phyloP scores from a whole-genome alignment of 1,140 invertebrate genomes.

The Temnothorax longispinosus region DNA sequence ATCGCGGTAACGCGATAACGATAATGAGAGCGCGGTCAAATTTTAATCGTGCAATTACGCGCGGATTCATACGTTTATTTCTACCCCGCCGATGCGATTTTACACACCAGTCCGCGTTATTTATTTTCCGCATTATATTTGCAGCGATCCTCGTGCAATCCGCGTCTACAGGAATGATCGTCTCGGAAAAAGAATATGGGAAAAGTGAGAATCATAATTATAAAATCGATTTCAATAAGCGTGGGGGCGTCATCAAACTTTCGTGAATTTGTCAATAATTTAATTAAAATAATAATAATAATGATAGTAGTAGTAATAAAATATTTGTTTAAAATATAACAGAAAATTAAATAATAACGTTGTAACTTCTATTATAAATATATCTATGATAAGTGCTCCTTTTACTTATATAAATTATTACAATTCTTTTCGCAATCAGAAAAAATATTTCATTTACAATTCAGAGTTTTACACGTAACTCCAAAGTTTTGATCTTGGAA shows the following conservation, averaged over 20 bases:
- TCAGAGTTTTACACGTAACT: not conserved
- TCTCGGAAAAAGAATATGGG: not conserved
- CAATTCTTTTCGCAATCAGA: not conserved
- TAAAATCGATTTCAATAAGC: not conserved
- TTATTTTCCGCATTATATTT: conserved; percentile 48
- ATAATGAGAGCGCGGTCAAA: conserved; percentile 62
- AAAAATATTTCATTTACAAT: not conserved
- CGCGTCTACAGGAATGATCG: not conserved
- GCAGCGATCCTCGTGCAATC: conserved; percentile 19
- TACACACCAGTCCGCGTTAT: conserved; percentile 45
- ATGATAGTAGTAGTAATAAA: not conserved
- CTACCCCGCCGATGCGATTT: conserved; percentile 55
- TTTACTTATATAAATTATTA: not conserved
- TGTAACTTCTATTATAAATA: not conserved
- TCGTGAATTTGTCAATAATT: not conserved
- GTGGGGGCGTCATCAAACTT: not conserved
- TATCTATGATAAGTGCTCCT: not conserved
- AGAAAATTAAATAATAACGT: not conserved
- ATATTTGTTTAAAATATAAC: not conserved
- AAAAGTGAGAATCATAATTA: not conserved
- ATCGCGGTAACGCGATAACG: conserved; percentile 62
- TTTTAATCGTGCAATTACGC: conserved; percentile 63
- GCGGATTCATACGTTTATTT: conserved; percentile 59
- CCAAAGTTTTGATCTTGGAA: not conserved
- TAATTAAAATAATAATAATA: not conserved